Conservation (phyloP, 2,797 vertebrate genomes). For the Pseudopleuronectes americanus region DNA sequence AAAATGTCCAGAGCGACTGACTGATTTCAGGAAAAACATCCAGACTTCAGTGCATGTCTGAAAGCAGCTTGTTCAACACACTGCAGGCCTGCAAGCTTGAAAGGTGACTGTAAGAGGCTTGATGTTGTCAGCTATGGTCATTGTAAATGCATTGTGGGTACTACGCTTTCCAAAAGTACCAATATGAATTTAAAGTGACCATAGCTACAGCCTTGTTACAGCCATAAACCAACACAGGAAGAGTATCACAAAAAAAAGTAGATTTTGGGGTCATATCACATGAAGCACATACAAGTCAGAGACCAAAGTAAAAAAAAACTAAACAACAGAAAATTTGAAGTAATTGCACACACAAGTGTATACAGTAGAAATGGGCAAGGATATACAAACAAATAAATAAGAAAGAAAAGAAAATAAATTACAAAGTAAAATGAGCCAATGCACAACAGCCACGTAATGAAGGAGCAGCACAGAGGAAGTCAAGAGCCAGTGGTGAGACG, state of each 20-base stretch:
- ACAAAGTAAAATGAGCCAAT: constrained; percentile 67
- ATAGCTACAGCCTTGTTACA: constrained; percentile 3
- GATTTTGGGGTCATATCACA: constrained; percentile 18
- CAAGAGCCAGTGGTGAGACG: constrained; percentile 62
- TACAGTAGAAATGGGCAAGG: constrained; percentile 84
- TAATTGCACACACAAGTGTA: constrained; percentile 84
- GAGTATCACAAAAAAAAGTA: constrained; percentile 16
- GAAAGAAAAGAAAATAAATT: constrained; percentile 76
- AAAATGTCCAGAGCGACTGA: too few species aligned
- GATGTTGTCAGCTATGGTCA: constrained; percentile 29
- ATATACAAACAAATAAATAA: constrained; percentile 79
- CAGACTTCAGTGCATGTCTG: too few species aligned
- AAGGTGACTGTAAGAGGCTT: constrained; percentile 18
- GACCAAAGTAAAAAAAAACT: constrained; percentile 21
- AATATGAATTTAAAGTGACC: constrained; percentile 15
- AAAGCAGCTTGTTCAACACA: constrained; percentile 17
- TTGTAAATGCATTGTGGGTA: constrained; percentile 16
- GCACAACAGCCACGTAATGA: constrained; percentile 58
- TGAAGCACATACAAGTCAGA: constrained; percentile 55
- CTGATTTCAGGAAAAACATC: too few species aligned
- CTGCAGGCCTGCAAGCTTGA: constrained; percentile 11
- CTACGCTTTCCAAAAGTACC: constrained; percentile 1
- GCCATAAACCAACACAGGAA: constrained; percentile 3
- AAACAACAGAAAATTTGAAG: constrained; percentile 48
- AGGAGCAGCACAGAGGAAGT: constrained; percentile 74